phyloP scores from a whole-genome alignment of 1,140 invertebrate genomes.

The Muscidifurax raptorellus region DNA sequence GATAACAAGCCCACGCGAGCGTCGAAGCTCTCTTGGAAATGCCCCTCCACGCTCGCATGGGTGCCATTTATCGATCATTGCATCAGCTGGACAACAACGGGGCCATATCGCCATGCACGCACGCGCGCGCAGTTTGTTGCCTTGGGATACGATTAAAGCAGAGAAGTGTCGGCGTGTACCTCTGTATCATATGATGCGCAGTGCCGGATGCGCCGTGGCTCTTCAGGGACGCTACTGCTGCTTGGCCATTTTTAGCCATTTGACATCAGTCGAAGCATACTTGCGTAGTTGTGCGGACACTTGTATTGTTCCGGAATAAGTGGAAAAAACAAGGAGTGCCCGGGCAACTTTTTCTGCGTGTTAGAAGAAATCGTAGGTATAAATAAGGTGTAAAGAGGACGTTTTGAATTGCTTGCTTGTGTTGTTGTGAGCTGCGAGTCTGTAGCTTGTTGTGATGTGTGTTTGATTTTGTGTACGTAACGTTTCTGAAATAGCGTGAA shows the following conservation, averaged over 20 bases:
- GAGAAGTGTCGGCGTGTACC: too few relatives aligned
- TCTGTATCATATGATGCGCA: neutral
- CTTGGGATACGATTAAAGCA: too few relatives aligned
- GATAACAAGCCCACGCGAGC: neutral
- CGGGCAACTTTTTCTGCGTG: neutral
- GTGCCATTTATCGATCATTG: constrained; percentile 64
- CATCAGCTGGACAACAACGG: neutral
- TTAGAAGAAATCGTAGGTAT: neutral
- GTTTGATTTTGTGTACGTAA: too few relatives aligned
- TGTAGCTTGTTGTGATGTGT: too few relatives aligned
- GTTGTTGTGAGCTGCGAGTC: too few relatives aligned
- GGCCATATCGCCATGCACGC: neutral
- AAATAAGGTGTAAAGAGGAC: neutral
- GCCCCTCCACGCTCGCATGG: constrained; percentile 23
- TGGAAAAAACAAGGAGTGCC: too few relatives aligned
- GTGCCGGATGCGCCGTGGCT: neutral
- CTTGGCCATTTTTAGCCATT: constrained; percentile 60
- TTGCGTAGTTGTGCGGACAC: neutral
- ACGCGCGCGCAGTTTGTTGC: too few relatives aligned
- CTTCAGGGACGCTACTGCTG: neutral
- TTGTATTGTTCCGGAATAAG: too few relatives aligned
- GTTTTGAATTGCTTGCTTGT: too few relatives aligned
- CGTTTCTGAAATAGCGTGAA: too few relatives aligned
- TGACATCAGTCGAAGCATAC: neutral
- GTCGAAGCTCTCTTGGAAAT: neutral